phyloP scores from a whole-genome alignment of 1,140 invertebrate species.

The Apis laboriosa region DNA sequence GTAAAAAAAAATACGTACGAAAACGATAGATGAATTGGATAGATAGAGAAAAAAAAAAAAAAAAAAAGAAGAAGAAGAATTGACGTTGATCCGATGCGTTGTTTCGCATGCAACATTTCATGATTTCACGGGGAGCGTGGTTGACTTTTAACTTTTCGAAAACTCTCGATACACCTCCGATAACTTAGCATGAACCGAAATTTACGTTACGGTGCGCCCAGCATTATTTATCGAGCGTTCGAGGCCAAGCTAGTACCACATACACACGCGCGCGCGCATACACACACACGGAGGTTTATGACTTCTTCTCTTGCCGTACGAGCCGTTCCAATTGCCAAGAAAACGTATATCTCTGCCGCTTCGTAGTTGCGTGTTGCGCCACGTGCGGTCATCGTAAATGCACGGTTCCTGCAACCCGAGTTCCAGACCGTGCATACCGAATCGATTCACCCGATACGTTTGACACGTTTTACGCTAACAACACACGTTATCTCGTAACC shows the following conservation, averaged over 20 bases:
- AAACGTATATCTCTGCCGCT: constrained; percentile 28
- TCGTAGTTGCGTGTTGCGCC: constrained; percentile 18
- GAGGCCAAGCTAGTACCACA: not conserved
- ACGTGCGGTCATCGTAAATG: constrained; percentile 60
- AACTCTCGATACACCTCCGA: constrained; percentile 10
- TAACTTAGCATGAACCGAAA: constrained; percentile 37
- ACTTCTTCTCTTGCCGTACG: constrained; percentile 27
- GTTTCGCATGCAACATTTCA: not conserved
- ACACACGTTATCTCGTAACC: not conserved
- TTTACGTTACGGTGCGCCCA: constrained; percentile 31
- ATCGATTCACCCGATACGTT: constrained; percentile 31
- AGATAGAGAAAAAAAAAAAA: no score
- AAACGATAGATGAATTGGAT: no score
- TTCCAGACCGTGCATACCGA: constrained; percentile 44
- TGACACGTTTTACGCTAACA: constrained; percentile 16
- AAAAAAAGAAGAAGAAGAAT: no score
- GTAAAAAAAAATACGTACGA: no score
- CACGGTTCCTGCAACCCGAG: constrained; percentile 22
- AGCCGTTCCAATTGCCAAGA: constrained; percentile 39
- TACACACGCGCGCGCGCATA: constrained; percentile 11
- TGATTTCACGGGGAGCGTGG: not conserved
- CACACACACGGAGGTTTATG: constrained; percentile 31
- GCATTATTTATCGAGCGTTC: constrained; percentile 38
- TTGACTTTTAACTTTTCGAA: constrained; percentile 9
- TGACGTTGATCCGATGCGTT: no score